Evolutionary conservation across 2,888 invertebrate species (phyloP), one percentile per base, ranked within the genome.

Genomic region (Silvanus unidentatus): DNA sequence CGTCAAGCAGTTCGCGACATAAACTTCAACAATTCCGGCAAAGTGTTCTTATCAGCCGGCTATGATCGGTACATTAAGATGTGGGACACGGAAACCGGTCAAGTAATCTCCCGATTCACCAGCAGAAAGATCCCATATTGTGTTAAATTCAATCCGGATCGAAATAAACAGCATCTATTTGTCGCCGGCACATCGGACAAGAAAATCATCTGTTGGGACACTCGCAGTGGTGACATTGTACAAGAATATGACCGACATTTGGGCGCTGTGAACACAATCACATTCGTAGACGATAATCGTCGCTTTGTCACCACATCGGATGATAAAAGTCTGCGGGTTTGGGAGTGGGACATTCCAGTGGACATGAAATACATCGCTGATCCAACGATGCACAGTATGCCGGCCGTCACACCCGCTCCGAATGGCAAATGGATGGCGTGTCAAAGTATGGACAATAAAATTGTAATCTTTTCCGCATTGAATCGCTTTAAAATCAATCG

Each of bases 341-440:
- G 99, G 99, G 99, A 99, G 77, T 99, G 99, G 98, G 92, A 93
- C 67, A 93, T 93, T 62, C 93, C 93, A 0, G 99, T 99, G 1
- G 99, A 99, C 72, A 99, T 99, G 88, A 99, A 99, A 70, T 96
- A 99, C 72, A 98, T 99, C 54, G 99, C 99, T 1, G 99, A 99
- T 73, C 98, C 99, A 0, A 86, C 93, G 0, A 96, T 99, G 94
- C 99, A 99, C 73, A 97, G 98, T 3, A 92, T 99, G 84, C 99
- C 99, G 0, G 88, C 95, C 0, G 97, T 98, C 0, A 91, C 94
- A 0, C 79, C 87, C 4, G 88, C 97, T 0, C 98, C 97, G 1
- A 98, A 98, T 76, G 91, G 92, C 66, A 98, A 98, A 73, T 99
- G 99, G 98, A 77, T 99, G 49, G 97, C 98, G 0, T 99, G 98